A percentile compares a stretch with the other conserved stretches of the same genome.
phyloP scores from a whole-genome alignment of 2,113 vertebrate species.

The Cryptotis parvus region DNA sequence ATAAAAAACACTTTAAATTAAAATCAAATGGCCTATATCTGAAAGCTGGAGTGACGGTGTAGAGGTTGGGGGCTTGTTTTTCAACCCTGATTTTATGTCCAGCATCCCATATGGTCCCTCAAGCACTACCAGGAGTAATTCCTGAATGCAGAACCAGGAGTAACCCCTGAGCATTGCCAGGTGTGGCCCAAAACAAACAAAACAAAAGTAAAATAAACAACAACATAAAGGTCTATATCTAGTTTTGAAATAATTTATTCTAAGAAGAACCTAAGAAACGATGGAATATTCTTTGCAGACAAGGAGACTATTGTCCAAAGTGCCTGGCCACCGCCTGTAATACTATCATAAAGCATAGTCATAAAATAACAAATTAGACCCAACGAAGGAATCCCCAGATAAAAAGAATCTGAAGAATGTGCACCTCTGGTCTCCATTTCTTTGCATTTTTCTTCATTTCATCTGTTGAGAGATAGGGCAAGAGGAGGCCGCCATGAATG shows the following conservation, averaged over 20 bases:
- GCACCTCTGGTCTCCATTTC: neutral
- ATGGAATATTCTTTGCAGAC: neutral
- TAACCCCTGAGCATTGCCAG: too few species aligned
- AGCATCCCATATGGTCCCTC: too few species aligned
- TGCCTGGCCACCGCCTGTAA: neutral
- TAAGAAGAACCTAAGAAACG: neutral
- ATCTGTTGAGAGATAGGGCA: neutral
- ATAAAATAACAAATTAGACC: neutral
- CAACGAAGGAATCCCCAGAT: neutral
- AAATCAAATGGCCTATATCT: too few species aligned
- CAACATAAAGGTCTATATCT: neutral
- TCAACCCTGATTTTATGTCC: too few species aligned
- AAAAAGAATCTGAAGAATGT: neutral
- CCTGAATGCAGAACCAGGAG: too few species aligned
- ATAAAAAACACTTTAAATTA: too few species aligned
- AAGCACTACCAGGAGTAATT: too few species aligned
- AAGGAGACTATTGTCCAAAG: neutral
- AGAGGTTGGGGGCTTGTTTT: too few species aligned
- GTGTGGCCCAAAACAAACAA: too few species aligned
- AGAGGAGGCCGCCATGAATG: neutral
- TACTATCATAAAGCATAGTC: neutral
- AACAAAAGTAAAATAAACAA: too few species aligned
- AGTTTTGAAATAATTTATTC: constrained; percentile 17
- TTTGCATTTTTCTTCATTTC: neutral
- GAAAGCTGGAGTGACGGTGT: too few species aligned